Base-by-base conservation (phyloP, 2,888 invertebrate genomes). In the Psococerastis gibbosa region DNA sequence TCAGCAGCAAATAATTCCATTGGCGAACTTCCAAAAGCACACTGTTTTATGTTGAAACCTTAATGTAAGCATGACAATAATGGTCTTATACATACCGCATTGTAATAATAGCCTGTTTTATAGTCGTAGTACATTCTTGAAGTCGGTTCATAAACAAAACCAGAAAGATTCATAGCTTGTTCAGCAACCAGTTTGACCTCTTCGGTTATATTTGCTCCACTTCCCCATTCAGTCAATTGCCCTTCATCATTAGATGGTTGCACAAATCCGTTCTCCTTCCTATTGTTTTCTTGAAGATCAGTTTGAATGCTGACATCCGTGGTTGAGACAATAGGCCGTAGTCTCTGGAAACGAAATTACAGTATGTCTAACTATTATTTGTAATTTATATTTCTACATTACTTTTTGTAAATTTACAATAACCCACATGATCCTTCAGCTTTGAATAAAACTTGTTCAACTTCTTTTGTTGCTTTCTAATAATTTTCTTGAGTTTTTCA, bases 81-180 rank as follows among this genome's bases (percentile, higher is more conserved):
- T 18, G n/a, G n/a, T n/a, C n/a, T n/a, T n/a, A 27, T 27, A 67
- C 71, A 66, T 68, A 85, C 87, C 52, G 84, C 74, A 66, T 87
- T 84, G 57, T 88, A 89, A 64, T 89, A 89, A 63, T 85, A 89
- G 48, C 88, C 87, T 51, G 83, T 79, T 55, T 75, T 78, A 52
- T 78, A 81, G 61, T 89, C 85, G 60, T 87, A 88, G 62, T 88
- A 89, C 64, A 87, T 70, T 50, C 87, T 87, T 18, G 82, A 81
- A 2, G 78, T 80, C 55, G 81, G 77, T 50, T 89, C 87, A 61
- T 81, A 88, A 22, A 85, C 78, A 69, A 87, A 85, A 15, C 82
- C 82, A 38, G 72, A 73, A 51, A 80, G 69, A 52, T 76, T 71
- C 56, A 79, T 60, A 3, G 78, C 81, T 57, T 69, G 70, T 57